These are phyloP conservation scores for Hymenochirus boettgeri DNA, from an alignment of 2,113 vertebrate genomes.

Conservation along the genomic window DNA sequence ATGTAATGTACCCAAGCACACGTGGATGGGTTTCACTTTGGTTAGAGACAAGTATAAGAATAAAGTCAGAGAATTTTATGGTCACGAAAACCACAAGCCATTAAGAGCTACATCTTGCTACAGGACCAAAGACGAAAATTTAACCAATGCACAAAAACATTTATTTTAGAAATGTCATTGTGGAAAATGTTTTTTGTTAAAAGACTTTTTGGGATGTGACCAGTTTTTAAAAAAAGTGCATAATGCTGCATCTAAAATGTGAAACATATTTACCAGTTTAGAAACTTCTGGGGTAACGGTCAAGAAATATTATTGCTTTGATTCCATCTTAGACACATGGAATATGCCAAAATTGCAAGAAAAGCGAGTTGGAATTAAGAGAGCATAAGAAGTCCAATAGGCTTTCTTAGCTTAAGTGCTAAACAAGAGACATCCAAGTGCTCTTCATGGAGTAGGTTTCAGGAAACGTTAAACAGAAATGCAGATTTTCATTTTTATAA, in stretches of 20 bases:
- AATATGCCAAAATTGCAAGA: slow-evolving; percentile 55
- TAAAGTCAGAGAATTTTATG: too few species aligned
- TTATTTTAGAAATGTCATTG: too few species aligned
- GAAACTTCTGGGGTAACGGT: too few species aligned
- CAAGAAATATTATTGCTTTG: slow-evolving; percentile 75
- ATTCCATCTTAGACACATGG: slow-evolving; percentile 65
- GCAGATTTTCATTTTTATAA: slow-evolving; percentile 53
- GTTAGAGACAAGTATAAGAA: too few species aligned
- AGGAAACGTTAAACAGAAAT: slow-evolving; percentile 59
- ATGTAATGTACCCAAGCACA: slow-evolving; percentile 18
- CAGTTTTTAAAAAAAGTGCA: not conserved
- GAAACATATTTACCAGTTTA: slow-evolving; percentile 54
- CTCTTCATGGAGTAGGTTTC: slow-evolving; percentile 63
- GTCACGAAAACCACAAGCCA: too few species aligned
- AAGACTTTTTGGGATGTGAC: not conserved
- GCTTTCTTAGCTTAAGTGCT: slow-evolving; percentile 67
- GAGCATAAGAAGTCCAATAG: slow-evolving; percentile 60
- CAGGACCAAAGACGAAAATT: too few species aligned
- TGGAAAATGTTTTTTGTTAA: not conserved
- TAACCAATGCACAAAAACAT: too few species aligned
- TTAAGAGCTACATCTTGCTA: too few species aligned
- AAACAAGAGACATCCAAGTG: slow-evolving; percentile 68
- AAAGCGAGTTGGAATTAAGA: slow-evolving; percentile 51
- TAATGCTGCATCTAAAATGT: not conserved
- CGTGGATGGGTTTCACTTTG: not conserved